A percentile compares a stretch with the other conserved stretches of the same genome.
phyloP scores from a whole-genome alignment of 2,113 vertebrate species.

The Lepus timidus region DNA sequence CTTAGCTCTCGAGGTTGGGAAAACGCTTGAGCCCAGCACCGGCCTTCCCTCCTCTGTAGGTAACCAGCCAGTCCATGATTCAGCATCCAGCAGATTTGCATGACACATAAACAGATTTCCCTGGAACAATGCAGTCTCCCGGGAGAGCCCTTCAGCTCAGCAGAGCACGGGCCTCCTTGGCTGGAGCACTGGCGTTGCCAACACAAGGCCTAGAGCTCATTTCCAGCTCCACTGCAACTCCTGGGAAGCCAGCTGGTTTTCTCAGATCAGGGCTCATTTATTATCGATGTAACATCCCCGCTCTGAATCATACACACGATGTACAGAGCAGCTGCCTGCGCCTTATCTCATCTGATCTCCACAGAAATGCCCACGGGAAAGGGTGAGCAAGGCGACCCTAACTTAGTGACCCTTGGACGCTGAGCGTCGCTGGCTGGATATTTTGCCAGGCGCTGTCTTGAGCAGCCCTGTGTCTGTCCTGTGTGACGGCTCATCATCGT shows the following conservation, averaged over 20 bases:
- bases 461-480: background rate
- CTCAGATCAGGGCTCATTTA: background rate
- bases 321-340: background rate
- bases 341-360: background rate
- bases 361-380: background rate
- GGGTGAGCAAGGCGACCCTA: background rate
- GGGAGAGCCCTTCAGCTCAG: background rate
- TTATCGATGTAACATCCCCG: background rate
- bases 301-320: background rate
- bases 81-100: background rate
- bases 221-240: background rate
- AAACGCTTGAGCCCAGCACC: background rate
- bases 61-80: background rate
- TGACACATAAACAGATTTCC: background rate
- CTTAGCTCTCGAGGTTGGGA: background rate
- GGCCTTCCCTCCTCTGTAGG: background rate
- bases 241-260: background rate
- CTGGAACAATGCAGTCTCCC: background rate
- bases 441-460: background rate
- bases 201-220: background rate
- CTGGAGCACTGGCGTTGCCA: background rate
- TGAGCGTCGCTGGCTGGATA: background rate
- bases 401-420: background rate
- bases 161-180: background rate
- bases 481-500: background rate